A percentile compares a stretch with the other conserved stretches of the same genome.
Conservation (phyloP, 2,888 invertebrate genomes). For the Drosophila bunnanda region DNA sequence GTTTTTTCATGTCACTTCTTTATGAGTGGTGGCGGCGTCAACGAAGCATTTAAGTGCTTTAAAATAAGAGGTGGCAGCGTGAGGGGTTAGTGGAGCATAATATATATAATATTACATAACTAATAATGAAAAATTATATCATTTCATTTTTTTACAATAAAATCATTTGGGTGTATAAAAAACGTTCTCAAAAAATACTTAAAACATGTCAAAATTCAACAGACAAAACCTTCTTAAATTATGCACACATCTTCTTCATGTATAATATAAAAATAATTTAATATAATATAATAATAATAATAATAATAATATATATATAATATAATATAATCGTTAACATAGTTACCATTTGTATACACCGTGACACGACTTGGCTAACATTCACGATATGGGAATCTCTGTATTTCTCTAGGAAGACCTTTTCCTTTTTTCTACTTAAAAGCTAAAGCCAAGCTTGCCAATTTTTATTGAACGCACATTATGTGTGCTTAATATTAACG, state of each 20-base stretch:
- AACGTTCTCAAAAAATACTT: background rate
- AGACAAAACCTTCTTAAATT: too few relatives aligned
- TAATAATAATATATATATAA: too few relatives aligned
- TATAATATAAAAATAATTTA: background rate
- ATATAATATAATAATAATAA: too few relatives aligned
- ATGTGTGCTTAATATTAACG: constrained; percentile 61
- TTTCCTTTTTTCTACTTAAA: constrained; percentile 18
- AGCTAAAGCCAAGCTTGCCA: constrained; percentile 59
- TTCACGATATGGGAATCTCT: background rate
- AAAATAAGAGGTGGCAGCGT: constrained; percentile 2
- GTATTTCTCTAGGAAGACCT: background rate
- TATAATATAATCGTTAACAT: background rate
- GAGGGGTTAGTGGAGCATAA: background rate
- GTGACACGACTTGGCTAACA: background rate
- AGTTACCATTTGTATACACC: background rate
- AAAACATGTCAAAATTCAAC: background rate
- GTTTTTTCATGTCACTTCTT: constrained; percentile 9
- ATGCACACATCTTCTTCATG: background rate
- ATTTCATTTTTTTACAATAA: background rate
- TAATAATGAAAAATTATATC: background rate
- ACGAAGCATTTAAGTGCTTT: constrained; percentile 66
- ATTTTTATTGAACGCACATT: constrained; percentile 71
- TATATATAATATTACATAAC: background rate
- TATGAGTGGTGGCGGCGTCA: constrained; percentile 28
- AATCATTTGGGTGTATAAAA: too few relatives aligned